Base-by-base conservation (phyloP, 2,113 vertebrate genomes). In the Oryzias melastigma region DNA sequence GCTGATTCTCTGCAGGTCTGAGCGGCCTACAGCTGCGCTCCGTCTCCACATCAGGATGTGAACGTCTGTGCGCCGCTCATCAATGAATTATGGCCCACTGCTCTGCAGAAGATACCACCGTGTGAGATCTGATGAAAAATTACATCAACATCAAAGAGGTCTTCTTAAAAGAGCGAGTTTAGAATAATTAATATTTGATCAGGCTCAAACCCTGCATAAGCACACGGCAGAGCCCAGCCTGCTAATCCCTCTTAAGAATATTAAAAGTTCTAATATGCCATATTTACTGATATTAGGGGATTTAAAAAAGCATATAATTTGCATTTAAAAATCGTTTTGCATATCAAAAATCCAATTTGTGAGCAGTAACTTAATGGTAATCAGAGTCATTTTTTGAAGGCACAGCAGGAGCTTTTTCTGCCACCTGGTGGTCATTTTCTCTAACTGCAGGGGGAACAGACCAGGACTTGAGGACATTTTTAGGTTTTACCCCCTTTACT, bases 111-210 rank as follows among this genome's bases (percentile, higher is more conserved):
- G 83, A 81, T 70, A 77, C 80, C 73, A 69, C 77, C 55, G 53
- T 72, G 72, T 71, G 73, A 77, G 81, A 82, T 85, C 79, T 89
- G 41, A 71, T 84, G 69, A 80, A 82, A 89, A 88, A 88, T 84
- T 89, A 86, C 85, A 88, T 69, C 80, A 74, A 89, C 86, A 90
- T 90, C 86, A 89, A 90, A 90, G 88, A 83, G 75, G 65, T 69
- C 58, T 77, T 81, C 80, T 84, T 88, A 87, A 89, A 85, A 88
- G 89, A 85, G 87, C 81, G 84, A 90, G 84, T 90, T 90, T 89
- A 88, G 80, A 77, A 77, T 35, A 84, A 89, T 89, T 83, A 89
- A 90, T 90, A 90, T 88, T 89, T 90, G 85, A 90, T 88, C 65
- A 84, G 52, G 83, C 76, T 78, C 80, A 80, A 85, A 71, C 61